A percentile compares a stretch with the other conserved stretches of the same genome.
Evolutionary conservation across 2,888 invertebrate genomes (phyloP).

Genomic region (Sinohyriopsis cumingii): DNA sequence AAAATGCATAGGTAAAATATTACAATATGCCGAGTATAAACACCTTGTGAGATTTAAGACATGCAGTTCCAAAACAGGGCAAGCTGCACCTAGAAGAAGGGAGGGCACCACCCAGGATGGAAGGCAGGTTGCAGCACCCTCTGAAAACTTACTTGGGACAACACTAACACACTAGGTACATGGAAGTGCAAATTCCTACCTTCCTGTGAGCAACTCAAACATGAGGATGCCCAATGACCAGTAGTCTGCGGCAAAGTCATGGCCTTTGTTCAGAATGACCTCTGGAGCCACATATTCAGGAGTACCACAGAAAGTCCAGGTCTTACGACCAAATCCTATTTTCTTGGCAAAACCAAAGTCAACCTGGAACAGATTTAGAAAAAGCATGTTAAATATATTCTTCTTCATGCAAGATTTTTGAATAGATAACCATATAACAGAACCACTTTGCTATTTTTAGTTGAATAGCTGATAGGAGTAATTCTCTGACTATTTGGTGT

Average conservation of each 20-base stretch:
- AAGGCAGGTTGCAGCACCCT: too few relatives aligned
- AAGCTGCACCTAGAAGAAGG: too few relatives aligned
- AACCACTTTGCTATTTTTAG: too few relatives aligned
- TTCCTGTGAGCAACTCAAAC: conserved; percentile 89
- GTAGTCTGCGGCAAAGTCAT: conserved; percentile 90
- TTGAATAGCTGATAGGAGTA: too few relatives aligned
- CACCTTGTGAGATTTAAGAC: too few relatives aligned
- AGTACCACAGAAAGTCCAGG: conserved; percentile 96
- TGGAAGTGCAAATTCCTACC: conserved; percentile 73
- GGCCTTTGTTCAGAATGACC: conserved; percentile 89
- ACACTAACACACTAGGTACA: too few relatives aligned
- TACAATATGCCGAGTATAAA: too few relatives aligned
- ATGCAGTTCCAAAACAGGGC: too few relatives aligned
- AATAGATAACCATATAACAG: neutral
- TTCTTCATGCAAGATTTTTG: neutral
- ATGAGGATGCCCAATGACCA: conserved; percentile 94
- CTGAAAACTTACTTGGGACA: too few relatives aligned
- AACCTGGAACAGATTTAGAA: conserved; percentile 52
- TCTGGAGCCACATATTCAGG: conserved; percentile 81
- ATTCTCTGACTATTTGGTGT: too few relatives aligned
- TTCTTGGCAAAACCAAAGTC: conserved; percentile 96
- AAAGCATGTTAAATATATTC: neutral
- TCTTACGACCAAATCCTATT: conserved; percentile 84
- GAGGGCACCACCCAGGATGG: too few relatives aligned
- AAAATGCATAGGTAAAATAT: too few relatives aligned